Percentiles rank a stretch among this genome's conserved stretches.
Evolutionary conservation across 2,888 invertebrate genomes (phyloP).

Genomic region (Acanthosoma haemorrhoidale): DNA sequence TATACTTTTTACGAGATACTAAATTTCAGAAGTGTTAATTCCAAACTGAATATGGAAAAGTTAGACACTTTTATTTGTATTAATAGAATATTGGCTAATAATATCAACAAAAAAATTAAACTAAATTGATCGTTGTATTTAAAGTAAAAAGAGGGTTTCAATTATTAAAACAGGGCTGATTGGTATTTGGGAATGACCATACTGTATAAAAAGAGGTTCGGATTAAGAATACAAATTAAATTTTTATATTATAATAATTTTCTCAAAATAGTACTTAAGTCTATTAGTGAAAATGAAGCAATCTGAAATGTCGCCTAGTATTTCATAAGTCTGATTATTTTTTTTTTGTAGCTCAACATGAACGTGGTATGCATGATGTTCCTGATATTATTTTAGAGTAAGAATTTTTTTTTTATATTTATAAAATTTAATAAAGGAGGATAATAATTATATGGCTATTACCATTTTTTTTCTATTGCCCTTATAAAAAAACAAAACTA

Average conservation of each 20-base stretch:
- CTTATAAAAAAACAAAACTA: too few species aligned
- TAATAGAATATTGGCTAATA: too few species aligned
- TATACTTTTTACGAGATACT: too few species aligned
- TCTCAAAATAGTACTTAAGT: not conserved
- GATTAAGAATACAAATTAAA: too few species aligned
- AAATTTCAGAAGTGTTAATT: not conserved
- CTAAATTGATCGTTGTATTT: not conserved
- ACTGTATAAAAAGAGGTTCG: too few species aligned
- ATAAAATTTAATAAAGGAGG: not conserved
- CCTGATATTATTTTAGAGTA: slow-evolving; percentile 11
- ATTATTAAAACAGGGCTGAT: not conserved
- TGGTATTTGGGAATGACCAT: not conserved
- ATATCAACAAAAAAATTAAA: not conserved
- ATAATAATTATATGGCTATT: not conserved
- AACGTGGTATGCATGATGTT: not conserved
- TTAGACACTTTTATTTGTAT: too few species aligned
- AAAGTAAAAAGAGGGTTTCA: not conserved
- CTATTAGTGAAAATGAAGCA: not conserved
- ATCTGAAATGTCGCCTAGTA: not conserved
- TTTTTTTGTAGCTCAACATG: not conserved
- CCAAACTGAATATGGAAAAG: not conserved
- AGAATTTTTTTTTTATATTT: not conserved
- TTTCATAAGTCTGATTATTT: slow-evolving; percentile 1
- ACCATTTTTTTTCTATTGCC: too few species aligned
- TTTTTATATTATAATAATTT: not conserved